A percentile compares a stretch with the other conserved stretches of the same genome.
These are phyloP conservation scores for Heliconius ethilla DNA, from an alignment of 2,888 invertebrate genomes.

Conservation along the genomic window DNA sequence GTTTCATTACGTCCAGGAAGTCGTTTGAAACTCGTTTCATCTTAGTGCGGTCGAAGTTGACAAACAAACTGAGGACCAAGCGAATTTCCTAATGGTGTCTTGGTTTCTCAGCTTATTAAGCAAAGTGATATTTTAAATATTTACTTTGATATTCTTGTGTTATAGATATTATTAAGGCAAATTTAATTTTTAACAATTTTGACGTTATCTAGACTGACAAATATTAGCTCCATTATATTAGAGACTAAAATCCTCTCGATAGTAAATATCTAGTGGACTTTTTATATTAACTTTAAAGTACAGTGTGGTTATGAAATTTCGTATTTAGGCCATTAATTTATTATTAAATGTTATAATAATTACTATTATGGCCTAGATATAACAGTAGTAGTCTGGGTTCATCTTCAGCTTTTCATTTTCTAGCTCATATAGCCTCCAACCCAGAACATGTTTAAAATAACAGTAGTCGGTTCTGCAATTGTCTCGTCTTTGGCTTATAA, in stretches of 20 bases:
- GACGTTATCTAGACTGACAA: not conserved
- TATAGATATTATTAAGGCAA: not conserved
- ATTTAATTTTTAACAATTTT: not conserved
- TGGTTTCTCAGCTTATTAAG: constrained; percentile 8
- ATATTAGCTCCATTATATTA: too few species aligned
- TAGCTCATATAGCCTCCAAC: too few species aligned
- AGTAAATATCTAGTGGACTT: too few species aligned
- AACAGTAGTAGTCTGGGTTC: not conserved
- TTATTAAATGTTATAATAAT: too few species aligned
- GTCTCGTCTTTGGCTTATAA: not conserved
- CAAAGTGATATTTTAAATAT: constrained; percentile 9
- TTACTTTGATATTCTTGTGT: too few species aligned
- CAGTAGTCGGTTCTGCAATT: not conserved
- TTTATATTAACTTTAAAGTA: too few species aligned
- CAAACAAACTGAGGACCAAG: constrained; percentile 40
- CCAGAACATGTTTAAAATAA: not conserved
- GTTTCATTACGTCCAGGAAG: constrained; percentile 31
- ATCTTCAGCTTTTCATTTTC: not conserved
- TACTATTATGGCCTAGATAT: too few species aligned
- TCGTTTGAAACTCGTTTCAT: constrained; percentile 43
- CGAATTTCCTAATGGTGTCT: constrained; percentile 34
- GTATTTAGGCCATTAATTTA: too few species aligned
- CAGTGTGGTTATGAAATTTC: too few species aligned
- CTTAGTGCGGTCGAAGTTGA: constrained; percentile 39
- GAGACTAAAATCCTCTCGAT: too few species aligned